Base-by-base conservation (phyloP, 2,797 vertebrate species). In the Ptychobarbus kaznakovi region DNA sequence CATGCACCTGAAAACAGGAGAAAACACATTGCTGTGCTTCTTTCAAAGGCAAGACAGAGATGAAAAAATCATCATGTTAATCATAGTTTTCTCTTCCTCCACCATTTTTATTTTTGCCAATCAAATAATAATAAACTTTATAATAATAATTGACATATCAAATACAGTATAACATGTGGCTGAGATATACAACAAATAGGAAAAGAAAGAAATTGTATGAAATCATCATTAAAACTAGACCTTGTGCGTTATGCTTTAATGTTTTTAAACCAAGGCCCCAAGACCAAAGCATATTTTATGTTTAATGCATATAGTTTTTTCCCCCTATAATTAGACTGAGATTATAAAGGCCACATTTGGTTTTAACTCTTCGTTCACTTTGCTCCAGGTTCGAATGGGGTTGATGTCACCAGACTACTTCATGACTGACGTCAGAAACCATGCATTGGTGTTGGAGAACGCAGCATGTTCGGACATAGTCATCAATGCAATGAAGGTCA, bases 401-500 rank as follows among this genome's bases (percentile, higher is more conserved):
- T 84, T 91, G 58, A 82, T 92, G 87, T 84, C 63, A 1, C 3
- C n/a, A 1, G 4, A 73, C 6, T 90, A 87, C 80, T 81, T 92
- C 70, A 74, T 86, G 61, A 15, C 12, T 8, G 82, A 83, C 0
- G 82, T 93, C 12, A 38, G 73, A 25, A 80, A 68, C 49, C 90
- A 81, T 66, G 10, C 83, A 6, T 40, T 93, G 28, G 79, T 94
- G 76, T 79, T n/a, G 1, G 77, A 46, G 4, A 89, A 63, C 4
- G 0, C 6, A 0, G 49, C 84, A 3, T 92, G 89, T 66, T 92
- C 88, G 42, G 61, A 82, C 1, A 90, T 96, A 74, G 86, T 95
- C 46, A 89, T 86, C 18, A 89, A 90, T 0, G 89, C 93, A 0
- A 86, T 94, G 10, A 87, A 90, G 0, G 90, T 92, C 38, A 90